Base-by-base conservation (phyloP, 2,113 vertebrate species). In the Atlantisia rogersi region DNA sequence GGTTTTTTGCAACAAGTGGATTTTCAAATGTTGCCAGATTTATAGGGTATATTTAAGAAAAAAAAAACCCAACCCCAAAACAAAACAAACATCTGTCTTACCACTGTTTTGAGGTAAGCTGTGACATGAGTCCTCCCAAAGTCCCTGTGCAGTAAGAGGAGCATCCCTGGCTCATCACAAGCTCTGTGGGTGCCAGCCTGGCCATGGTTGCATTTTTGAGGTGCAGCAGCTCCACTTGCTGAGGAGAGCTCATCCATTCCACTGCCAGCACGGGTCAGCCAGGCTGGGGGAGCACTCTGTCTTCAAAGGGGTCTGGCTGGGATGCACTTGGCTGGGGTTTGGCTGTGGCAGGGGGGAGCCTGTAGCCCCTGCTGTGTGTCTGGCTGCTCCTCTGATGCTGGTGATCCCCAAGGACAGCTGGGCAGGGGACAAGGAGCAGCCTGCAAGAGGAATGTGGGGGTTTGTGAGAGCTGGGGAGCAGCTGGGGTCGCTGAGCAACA, bases 151-250 rank as follows among this genome's bases (percentile, higher is more conserved):
- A 1, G 28, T 2, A 1, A 46, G 71, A 26, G 15, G 32, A 84
- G 32, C 5, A 5, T 52, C 29, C 35, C 12, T 0, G 0, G 32
- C 70, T 62, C 17, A 3, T 19, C n/a, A 10, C 0, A 0, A n/a
- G 17, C 16, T 31, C 11, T 0, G 25, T 52, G 0, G 7, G 13
- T 75, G 24, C 60, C 73, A 63, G 58, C 46, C 44, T 24, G 65
- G 32, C 44, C 0, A 0, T 22, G 16, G 5, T 8, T 4, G 14
- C 28, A 3, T n/a, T 84, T 92, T 81, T 79, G 90, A 78, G 90
- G 64, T 48, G 37, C 37, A 10, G 12, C 71, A 55, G 74, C 59
- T 53, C 48, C 9, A 11, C 17, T 21, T 6, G 28, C 52, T 31
- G 19, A 12, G 22, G 56, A 22, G n/a, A n/a, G 17, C 26, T 55